phyloP scores from a whole-genome alignment of 2,113 vertebrate species.

The Xyrauchen texanus region DNA sequence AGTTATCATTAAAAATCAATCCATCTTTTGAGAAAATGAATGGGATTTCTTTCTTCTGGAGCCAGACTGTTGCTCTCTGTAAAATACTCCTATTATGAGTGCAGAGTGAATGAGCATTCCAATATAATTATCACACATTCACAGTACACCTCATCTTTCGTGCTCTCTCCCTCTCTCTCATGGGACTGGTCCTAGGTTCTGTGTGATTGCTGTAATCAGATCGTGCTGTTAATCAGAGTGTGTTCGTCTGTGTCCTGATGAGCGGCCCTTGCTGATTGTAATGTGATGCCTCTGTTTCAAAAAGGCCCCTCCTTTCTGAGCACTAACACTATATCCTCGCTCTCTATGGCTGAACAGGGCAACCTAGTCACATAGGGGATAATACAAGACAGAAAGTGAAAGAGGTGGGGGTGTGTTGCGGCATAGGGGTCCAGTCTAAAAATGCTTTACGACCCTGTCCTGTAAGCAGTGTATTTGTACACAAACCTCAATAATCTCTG shows the following conservation, averaged over 20 bases:
- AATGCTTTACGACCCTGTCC: conserved; percentile 64
- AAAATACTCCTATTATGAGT: neutral
- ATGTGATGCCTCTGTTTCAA: conserved; percentile 69
- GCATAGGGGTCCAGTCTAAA: conserved; percentile 55
- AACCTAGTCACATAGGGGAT: conserved; percentile 6
- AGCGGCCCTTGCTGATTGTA: conserved; percentile 75
- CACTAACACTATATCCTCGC: neutral
- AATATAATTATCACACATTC: conserved; percentile 25
- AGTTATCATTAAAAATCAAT: too few species aligned
- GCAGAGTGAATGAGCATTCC: conserved; percentile 22
- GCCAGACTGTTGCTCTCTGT: too few species aligned
- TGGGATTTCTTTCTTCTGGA: too few species aligned
- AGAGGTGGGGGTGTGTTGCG: conserved; percentile 28
- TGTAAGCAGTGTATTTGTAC: conserved; percentile 51
- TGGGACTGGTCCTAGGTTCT: conserved; percentile 62
- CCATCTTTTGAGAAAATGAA: too few species aligned
- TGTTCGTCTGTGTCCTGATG: conserved; percentile 77
- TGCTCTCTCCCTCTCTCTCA: conserved; percentile 10
- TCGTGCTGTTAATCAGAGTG: conserved; percentile 78
- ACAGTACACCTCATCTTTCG: neutral
- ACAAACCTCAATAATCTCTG: conserved; percentile 47
- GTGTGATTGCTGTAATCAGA: conserved; percentile 82
- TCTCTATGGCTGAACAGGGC: conserved; percentile 20
- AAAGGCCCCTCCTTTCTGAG: conserved; percentile 39
- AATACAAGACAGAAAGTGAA: conserved; percentile 48